A percentile compares a stretch with the other conserved stretches of the same genome.
phyloP scores from a whole-genome alignment of 2,888 invertebrate species.

The Microdon myrmicae region DNA sequence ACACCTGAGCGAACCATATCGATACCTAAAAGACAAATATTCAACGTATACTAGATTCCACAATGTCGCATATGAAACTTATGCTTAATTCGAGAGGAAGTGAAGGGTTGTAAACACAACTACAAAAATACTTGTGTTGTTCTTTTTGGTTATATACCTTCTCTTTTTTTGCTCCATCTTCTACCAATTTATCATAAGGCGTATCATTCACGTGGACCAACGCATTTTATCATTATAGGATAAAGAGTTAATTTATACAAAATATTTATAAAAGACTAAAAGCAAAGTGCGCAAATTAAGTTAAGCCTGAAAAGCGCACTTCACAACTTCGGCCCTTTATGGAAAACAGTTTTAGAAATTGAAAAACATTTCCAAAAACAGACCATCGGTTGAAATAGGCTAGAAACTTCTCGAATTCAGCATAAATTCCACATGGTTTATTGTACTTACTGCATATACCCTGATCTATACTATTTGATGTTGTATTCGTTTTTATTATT shows the following conservation, averaged over 20 bases:
- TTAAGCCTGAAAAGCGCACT: conserved; percentile 1
- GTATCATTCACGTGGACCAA: conserved; percentile 51
- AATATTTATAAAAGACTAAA: conserved; percentile 4
- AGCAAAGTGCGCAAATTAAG: background rate
- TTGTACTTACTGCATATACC: conserved; percentile 32
- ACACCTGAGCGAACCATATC: conserved; percentile 36
- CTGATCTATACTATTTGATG: conserved; percentile 10
- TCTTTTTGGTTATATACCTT: too few relatives aligned
- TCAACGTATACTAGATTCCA: conserved; percentile 8
- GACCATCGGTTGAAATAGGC: too few relatives aligned
- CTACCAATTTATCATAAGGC: conserved; percentile 44
- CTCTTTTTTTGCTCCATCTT: background rate
- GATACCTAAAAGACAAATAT: conserved; percentile 22
- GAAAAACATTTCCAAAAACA: conserved; percentile 24
- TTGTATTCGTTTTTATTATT: too few relatives aligned
- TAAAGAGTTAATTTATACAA: conserved; percentile 1
- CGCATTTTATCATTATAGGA: conserved; percentile 19
- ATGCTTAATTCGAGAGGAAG: conserved; percentile 40
- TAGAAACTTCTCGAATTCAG: conserved; percentile 42
- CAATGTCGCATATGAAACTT: conserved; percentile 7
- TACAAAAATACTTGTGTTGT: conserved; percentile 6
- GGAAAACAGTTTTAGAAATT: conserved; percentile 40
- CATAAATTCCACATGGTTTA: conserved; percentile 34
- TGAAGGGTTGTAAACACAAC: background rate
- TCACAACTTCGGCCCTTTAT: conserved; percentile 30